Percentiles rank a stretch among this genome's conserved stretches.
phyloP scores from a whole-genome alignment of 2,113 vertebrate species.

The Pitta sordida region DNA sequence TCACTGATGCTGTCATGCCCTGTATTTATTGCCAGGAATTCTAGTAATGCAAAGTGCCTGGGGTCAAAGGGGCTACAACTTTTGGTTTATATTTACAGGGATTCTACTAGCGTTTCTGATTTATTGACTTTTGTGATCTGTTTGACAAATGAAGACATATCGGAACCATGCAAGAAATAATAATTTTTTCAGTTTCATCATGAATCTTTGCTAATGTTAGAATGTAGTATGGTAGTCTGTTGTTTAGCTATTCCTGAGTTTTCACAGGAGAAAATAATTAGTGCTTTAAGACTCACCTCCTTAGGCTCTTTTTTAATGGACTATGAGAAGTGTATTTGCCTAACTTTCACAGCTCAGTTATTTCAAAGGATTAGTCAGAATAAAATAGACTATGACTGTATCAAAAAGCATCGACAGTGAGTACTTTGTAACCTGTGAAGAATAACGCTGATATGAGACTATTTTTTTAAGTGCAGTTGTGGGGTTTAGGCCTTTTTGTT shows the following conservation, averaged over 20 bases:
- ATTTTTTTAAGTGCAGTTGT: background rate
- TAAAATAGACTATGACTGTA: background rate
- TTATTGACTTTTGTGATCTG: background rate
- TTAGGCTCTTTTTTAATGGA: conserved; percentile 12
- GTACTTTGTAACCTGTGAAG: background rate
- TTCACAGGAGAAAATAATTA: conserved; percentile 23
- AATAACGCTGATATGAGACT: background rate
- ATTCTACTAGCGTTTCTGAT: background rate
- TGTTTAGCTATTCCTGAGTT: background rate
- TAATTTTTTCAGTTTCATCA: background rate
- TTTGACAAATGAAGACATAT: conserved; percentile 6
- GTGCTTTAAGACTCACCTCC: background rate
- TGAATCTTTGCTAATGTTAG: background rate
- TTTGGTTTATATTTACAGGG: conserved; percentile 5
- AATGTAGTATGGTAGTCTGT: background rate
- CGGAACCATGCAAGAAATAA: background rate
- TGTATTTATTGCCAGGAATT: conserved; percentile 7
- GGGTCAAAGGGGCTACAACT: background rate
- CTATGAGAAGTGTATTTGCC: background rate
- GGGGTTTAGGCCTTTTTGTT: background rate
- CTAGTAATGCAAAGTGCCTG: background rate
- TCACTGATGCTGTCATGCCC: background rate
- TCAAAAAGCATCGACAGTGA: background rate
- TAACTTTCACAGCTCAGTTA: background rate
- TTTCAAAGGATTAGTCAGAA: background rate